Base-by-base conservation (phyloP, 2,888 invertebrate genomes). In the Sarcophaga rosellei region DNA sequence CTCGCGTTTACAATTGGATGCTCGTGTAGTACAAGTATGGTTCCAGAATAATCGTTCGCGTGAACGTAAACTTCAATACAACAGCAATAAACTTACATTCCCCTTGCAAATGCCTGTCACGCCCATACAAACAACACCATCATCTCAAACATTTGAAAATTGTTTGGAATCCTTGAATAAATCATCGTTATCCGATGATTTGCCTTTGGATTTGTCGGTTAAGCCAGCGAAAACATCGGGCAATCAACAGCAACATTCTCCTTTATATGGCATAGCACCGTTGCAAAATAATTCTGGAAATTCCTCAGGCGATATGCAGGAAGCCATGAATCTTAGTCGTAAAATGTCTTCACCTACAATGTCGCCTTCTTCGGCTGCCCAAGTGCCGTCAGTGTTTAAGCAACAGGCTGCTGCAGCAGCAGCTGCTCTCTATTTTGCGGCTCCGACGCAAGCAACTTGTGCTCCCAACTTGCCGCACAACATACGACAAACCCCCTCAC, bases 1-100 rank as follows among this genome's bases (percentile, higher is more conserved):
- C 3, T 95, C 96, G 23, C 95, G 94, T 85, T 94, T 96, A 63
- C 96, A 96, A 76, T 95, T 96, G 89, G 96, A 96, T 80, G 96
- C 96, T 63, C 94, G 97, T 81, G 97, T 97, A 1, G 97, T 97
- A 4, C 96, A 98, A 94, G 99, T 98, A 8, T 99, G 99, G 98
- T 99, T 99, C 92, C 99, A 99, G 94, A 99, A 99, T 93, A 97
- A 97, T 88, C 95, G 98, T 88, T 98, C 98, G 0, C 95, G 98
- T 76, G 98, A 98, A 91, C 95, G 98, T 69, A 95, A 97, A 89
- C 93, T 95, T 93, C 94, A 94, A 59, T 91, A 89, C 76, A 88
- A 87, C 11, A 88, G 85, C 23, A 88, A 88, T 63, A 89, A 72
- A 70, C 77, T 66, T 81, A 83, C 78, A 88, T 88, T 86, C 85